Evolutionary conservation across 2,797 vertebrate species (phyloP), one percentile per base, ranked within the genome.

Genomic region (Betta splendens): DNA sequence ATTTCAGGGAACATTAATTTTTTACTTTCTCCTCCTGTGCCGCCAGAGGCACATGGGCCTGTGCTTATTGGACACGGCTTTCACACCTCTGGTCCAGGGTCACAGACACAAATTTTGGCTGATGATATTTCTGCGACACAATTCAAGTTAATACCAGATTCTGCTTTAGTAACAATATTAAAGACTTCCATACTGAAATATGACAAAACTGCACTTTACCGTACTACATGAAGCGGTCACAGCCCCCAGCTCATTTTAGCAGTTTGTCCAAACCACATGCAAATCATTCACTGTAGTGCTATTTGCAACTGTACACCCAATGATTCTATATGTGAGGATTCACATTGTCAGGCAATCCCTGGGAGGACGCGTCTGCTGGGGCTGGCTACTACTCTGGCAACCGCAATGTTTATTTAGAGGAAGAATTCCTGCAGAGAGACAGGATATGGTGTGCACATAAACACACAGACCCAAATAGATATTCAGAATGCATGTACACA

Each of bases 1-100:
- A 84, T 84, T 85, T 80, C 56, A 87, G 42, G 37, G 8, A 51
- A 42, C 57, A 72, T 86, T 53, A 32, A 77, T 80, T 77, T 77
- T 83, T 78, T 28, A 76, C 47, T 64, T 50, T 59, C 31, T 22
- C 8, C 47, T 59, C 36, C 44, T 46, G 28, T 18, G 52, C 66
- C 47, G 52, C 68, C 15, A 48, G 33, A 44, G 55, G 62, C 52
- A 22, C 44, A 32, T 9, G 31, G 33, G 26, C 35, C 54, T 36
- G 7, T 61, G 38, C 25, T 53, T 72, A 58, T 62, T 64, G 50
- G 55, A 63, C 57, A 50, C 12, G 38, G 16, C 36, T 22, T 56
- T 23, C 20, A 52, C 23, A 51, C 40, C 65, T 67, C 33, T 69
- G 48, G 31, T 61, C 42, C 40, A 50, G 35, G 52, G 42, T 73